Percentiles rank a stretch among this genome's conserved stretches.
Conservation (phyloP, 2,888 invertebrate genomes). For the Tupiocoris notatus region DNA sequence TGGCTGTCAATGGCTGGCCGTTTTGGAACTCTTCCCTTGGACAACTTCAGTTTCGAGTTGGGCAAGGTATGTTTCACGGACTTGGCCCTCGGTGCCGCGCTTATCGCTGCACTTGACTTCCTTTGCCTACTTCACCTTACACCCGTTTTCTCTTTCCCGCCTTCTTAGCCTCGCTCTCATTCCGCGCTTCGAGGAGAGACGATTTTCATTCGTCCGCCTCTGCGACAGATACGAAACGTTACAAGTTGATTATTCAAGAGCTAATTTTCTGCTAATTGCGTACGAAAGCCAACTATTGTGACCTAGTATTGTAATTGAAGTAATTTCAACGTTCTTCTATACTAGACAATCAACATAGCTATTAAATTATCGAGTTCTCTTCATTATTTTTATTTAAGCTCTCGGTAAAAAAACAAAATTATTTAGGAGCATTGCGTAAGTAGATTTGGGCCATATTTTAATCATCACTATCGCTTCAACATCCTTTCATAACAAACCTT, state of each 20-base stretch:
- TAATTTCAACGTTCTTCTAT: no score
- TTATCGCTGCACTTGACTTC: constrained; percentile 57
- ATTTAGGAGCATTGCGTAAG: no score
- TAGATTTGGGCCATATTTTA: not conserved
- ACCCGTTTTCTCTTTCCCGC: constrained; percentile 33
- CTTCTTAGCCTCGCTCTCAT: constrained; percentile 25
- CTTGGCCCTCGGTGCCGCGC: constrained; percentile 66
- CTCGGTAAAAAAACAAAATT: no score
- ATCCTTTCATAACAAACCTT: not conserved
- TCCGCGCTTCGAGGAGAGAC: not conserved
- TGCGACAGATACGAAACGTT: not conserved
- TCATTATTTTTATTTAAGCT: no score
- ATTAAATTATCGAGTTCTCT: no score
- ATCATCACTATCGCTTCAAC: not conserved
- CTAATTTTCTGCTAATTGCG: no score
- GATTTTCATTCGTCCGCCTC: not conserved
- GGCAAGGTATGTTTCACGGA: constrained; percentile 75
- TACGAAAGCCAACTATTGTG: no score
- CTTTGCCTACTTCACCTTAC: constrained; percentile 50
- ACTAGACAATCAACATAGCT: no score
- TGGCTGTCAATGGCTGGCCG: constrained; percentile 36
- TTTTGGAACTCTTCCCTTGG: constrained; percentile 48
- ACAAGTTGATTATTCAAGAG: no score
- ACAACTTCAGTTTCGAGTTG: constrained; percentile 63
- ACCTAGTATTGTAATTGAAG: no score